Evolutionary conservation across 2,888 invertebrate genomes (phyloP), one percentile per base, ranked within the genome.

Genomic region (Ectemnius continuus): DNA sequence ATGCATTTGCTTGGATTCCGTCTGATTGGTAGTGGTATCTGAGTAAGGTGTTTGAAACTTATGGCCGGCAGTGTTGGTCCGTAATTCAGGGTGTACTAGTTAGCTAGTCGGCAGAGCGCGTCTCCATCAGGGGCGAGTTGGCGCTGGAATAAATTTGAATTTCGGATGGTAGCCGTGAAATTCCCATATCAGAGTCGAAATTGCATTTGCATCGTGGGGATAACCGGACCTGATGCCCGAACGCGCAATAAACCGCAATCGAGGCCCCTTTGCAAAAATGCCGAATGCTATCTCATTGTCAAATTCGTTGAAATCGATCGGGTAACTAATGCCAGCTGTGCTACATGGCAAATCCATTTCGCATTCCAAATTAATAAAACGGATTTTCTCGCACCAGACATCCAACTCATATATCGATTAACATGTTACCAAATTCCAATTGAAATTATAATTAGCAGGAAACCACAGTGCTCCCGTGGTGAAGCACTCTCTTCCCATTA

Each of bases 71-170:
- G 36, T 36, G 36, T 36, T 36, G 36, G 36, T 36, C 11, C 36
- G 36, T 36, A 36, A 36, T 36, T 36, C 36, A 6, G 36, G 11
- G 36, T 8, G 36, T 36, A 36, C 36, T 36, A 36, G 36, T 36
- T 36, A 8, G 36, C 36, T 36, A 36, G 36, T 36, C 11, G 36
- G 36, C 36, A 11, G 36, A 36, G 36, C 36, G 36, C 36, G 36
- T 36, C 36, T 36, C 11, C 6, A 36, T 76, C 73, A 73, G 73
- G 59, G 59, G 64, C 64, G 72, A 67, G 69, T 73, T 73, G 79
- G 75, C 71, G 79, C 36, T 18, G 73, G 79, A 80, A 80, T 79
- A 80, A 77, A 80, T 79, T 80, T 79, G 79, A 80, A 80, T 80
- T 78, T 68, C 69, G 75, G 60, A 64, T 70, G 70, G 62, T 61